These are phyloP conservation scores for Theristicus caerulescens DNA, from an alignment of 2,113 vertebrate genomes.

Conservation along the genomic window DNA sequence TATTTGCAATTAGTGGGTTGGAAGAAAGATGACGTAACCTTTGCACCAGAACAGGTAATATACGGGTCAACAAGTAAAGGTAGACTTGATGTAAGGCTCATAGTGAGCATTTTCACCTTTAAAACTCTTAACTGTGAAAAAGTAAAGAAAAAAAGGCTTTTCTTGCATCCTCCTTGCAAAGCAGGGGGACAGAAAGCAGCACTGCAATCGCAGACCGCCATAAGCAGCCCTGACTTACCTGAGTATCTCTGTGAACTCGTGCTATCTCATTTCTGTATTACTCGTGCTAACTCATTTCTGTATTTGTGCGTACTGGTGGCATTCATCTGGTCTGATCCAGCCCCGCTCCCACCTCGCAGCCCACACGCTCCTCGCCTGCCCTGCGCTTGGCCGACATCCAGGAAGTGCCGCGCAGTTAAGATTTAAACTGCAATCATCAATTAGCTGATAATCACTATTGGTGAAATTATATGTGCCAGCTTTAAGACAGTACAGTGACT, in stretches of 20 bases:
- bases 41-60: background rate
- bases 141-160: background rate
- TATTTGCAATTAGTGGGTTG: background rate
- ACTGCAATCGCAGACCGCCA: fast-evolving
- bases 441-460: slow-evolving; percentile 40
- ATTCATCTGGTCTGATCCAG: background rate
- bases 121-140: background rate
- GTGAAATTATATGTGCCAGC: background rate
- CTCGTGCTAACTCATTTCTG: background rate
- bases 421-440: slow-evolving; percentile 11
- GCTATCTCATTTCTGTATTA: background rate
- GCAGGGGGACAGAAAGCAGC: background rate
- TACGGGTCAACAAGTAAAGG: background rate
- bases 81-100: background rate
- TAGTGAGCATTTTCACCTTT: background rate
- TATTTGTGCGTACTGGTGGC: background rate
- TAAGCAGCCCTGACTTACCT: background rate
- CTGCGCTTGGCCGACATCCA: background rate
- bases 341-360: background rate
- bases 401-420: background rate
- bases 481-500: background rate
- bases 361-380: background rate
- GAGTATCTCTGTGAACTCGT: background rate
- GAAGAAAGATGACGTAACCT: background rate
- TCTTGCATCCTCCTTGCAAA: background rate